Base-by-base conservation (phyloP, 2,888 invertebrate genomes). In the Drosophila colorata region DNA sequence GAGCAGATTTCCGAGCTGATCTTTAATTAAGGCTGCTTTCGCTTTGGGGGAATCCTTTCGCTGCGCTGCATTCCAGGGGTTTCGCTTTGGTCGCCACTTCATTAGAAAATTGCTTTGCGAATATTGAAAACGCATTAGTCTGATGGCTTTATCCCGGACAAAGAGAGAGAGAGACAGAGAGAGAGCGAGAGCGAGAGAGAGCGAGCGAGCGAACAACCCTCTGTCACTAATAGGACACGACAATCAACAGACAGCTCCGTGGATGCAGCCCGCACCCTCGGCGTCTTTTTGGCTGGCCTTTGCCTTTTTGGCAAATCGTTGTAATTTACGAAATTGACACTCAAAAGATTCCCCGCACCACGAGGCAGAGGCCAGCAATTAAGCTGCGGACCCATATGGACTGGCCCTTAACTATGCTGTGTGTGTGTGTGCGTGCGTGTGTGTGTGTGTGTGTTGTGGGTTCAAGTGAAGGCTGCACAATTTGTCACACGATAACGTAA, bases 241-340 rank as follows among this genome's bases (percentile, higher is more conserved):
- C 60, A 75, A 63, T 71, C 59, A 75, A 76, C 76, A 65, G 60
- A 48, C 44, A 57, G 57, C 47, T 56, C 44, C 46, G 18, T 49
- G 44, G 41, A 44, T 53, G 20, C 37, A 4, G 38, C 35, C 23
- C 23, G 33, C 53, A 14, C 49, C 33, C 16, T 5, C 40, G 11
- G 14, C 46, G n/a, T 43, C 20, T 20, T 41, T 20, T 41, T 35
- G 40, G 43, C 64, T 67, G 64, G 66, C 57, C 59, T 75, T 68
- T 65, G 71, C 56, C 66, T 64, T 71, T 70, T 73, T 74, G 85
- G 57, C 78, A 85, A 85, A 84, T 85, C 80, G 85, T 76, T 85
- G 85, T 85, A 86, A 86, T 86, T 85, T 87, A 87, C 87, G 87
- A 86, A 86, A 86, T 86, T 86, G 85, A 87, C 85, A 87, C 85